Conservation (phyloP, 2,888 invertebrate species). For the Cryptocephalus primarius region DNA sequence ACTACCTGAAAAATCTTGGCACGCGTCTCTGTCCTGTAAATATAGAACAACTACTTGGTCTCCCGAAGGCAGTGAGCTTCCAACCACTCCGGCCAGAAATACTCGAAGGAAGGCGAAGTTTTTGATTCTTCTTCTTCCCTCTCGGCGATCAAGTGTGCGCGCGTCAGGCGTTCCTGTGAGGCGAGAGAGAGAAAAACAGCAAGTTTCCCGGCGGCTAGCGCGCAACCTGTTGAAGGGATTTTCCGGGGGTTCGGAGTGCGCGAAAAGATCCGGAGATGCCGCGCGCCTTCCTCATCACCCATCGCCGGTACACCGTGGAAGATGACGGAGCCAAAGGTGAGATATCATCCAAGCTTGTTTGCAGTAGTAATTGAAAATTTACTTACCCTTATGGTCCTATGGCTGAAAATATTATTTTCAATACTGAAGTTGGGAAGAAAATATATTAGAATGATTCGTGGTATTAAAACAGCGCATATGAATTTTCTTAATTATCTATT, state of each 20-base stretch:
- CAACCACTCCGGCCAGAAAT: background rate
- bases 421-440: too few species aligned
- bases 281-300: constrained; percentile 52
- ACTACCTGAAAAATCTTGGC: constrained; percentile 36
- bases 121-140: too few species aligned
- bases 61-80: constrained; percentile 31
- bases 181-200: background rate
- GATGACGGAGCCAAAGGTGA: constrained; percentile 16
- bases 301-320: constrained; percentile 44
- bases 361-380: too few species aligned
- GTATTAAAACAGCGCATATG: too few species aligned
- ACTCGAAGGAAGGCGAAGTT: background rate
- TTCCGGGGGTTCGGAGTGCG: too few species aligned
- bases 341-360: background rate
- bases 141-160: background rate
- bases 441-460: too few species aligned
- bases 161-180: background rate
- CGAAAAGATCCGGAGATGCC: constrained; percentile 51
- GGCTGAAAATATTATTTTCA: too few species aligned
- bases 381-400: too few species aligned
- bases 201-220: background rate
- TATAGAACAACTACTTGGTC: constrained; percentile 37
- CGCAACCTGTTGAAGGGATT: constrained; percentile 10
- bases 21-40: constrained; percentile 38
- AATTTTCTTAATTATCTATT: too few species aligned